Conservation (phyloP, 1,140 invertebrate species). For the Bombus breviceps region DNA sequence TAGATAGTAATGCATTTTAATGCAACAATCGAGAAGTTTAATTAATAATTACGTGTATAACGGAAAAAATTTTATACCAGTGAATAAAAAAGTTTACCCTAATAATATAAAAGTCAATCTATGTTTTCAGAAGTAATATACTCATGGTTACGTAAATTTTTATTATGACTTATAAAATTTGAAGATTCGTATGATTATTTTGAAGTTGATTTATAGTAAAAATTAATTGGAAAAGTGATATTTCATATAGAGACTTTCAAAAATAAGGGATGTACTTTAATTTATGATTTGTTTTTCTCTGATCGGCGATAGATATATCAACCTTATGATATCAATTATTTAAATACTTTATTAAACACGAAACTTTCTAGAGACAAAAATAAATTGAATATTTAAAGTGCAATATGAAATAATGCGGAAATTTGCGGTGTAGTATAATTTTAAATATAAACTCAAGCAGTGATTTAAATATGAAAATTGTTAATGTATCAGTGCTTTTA, state of each 20-base stretch:
- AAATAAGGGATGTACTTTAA: constrained; percentile 6
- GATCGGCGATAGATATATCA: not conserved
- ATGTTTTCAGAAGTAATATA: constrained; percentile 26
- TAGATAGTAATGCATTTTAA: constrained; percentile 62
- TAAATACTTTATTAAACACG: constrained; percentile 37
- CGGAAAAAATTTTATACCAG: constrained; percentile 59
- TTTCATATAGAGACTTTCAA: constrained; percentile 14
- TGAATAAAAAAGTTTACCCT: constrained; percentile 47
- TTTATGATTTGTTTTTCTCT: constrained; percentile 30
- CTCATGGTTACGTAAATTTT: constrained; percentile 20
- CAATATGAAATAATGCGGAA: constrained; percentile 54
- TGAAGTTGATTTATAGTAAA: constrained; percentile 28
- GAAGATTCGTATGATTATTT: constrained; percentile 23
- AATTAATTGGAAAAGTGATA: constrained; percentile 17
- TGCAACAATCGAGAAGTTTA: constrained; percentile 29
- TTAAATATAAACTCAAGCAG: constrained; percentile 29
- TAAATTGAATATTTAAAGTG: constrained; percentile 44
- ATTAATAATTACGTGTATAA: constrained; percentile 29
- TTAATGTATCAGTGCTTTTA: constrained; percentile 35
- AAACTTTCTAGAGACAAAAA: constrained; percentile 27
- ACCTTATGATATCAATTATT: constrained; percentile 38
- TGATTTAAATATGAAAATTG: constrained; percentile 44
- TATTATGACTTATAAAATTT: not conserved
- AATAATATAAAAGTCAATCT: constrained; percentile 32
- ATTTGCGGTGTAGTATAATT: constrained; percentile 15